Evolutionary conservation across 1,140 invertebrate species (phyloP).

Genomic region (Pristionchus pacificus): DNA sequence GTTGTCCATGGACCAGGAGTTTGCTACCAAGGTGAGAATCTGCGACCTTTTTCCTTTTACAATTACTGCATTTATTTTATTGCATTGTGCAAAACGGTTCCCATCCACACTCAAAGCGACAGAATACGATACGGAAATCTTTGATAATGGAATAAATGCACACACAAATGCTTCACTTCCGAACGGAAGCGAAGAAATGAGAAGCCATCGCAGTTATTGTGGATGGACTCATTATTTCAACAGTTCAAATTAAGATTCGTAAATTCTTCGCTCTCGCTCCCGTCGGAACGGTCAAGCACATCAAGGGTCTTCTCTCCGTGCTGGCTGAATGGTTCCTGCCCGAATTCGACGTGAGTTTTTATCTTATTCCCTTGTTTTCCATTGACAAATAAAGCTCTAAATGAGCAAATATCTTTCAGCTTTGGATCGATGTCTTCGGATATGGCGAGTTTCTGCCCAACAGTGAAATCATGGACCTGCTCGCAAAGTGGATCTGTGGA

Average conservation of each 20-base stretch:
- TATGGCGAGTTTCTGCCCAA: conserved; percentile 5
- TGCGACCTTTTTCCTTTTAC: too few relatives aligned
- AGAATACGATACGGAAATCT: too few relatives aligned
- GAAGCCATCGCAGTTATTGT: not conserved
- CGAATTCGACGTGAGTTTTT: not conserved
- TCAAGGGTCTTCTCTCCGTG: conserved; percentile 3
- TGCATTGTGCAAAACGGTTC: too few relatives aligned
- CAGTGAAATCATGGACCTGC: not conserved
- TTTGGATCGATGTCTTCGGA: conserved; percentile 2
- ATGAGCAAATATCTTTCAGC: not conserved
- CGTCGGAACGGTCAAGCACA: conserved; percentile 1
- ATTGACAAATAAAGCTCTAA: not conserved
- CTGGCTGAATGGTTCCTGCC: not conserved
- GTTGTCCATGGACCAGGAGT: conserved; percentile 35
- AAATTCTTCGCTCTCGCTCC: conserved; percentile 16
- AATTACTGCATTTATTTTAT: too few relatives aligned
- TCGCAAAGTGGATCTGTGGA: not conserved
- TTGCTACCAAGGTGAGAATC: conserved; percentile 16
- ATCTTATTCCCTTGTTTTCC: not conserved
- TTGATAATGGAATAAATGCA: not conserved
- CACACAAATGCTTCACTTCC: not conserved
- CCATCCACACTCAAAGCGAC: too few relatives aligned
- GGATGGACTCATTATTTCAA: too few relatives aligned
- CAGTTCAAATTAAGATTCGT: not conserved
- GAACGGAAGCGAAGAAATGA: not conserved